A percentile compares a stretch with the other conserved stretches of the same genome.
phyloP scores from a whole-genome alignment of 1,140 invertebrate species.

The Sogatella furcifera region DNA sequence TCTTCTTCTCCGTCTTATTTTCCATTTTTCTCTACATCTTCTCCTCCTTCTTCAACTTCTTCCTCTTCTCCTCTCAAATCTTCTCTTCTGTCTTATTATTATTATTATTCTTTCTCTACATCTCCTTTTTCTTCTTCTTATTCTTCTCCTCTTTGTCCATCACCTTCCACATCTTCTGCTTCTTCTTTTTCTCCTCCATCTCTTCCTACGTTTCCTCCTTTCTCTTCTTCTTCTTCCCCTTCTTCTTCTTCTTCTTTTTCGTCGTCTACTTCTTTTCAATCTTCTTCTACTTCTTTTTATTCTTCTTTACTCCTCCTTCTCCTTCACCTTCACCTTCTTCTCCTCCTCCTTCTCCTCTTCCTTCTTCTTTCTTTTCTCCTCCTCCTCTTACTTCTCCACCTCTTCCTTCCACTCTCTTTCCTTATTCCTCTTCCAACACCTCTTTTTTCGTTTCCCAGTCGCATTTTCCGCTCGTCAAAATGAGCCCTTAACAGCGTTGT shows the following conservation, averaged over 20 bases:
- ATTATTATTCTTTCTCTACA: background rate
- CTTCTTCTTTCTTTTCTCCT: background rate
- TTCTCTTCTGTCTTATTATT: background rate
- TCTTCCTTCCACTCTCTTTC: background rate
- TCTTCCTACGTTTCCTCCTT: slow-evolving; percentile 14
- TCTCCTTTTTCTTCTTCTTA: slow-evolving; percentile 6
- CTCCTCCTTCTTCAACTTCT: background rate
- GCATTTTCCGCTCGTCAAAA: too few species aligned
- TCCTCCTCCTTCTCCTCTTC: background rate
- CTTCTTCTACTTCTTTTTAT: slow-evolving; percentile 30
- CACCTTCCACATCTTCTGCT: slow-evolving; percentile 40
- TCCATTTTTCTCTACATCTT: background rate
- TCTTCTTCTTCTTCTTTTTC: slow-evolving; percentile 12
- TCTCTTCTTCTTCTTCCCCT: slow-evolving; percentile 43
- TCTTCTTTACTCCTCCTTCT: slow-evolving; percentile 12
- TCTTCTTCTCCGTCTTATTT: background rate
- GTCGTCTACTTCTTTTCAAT: slow-evolving; percentile 17
- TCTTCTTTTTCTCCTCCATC: background rate
- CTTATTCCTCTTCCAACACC: background rate
- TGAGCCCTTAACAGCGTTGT: too few species aligned
- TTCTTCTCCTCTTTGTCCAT: slow-evolving; percentile 29
- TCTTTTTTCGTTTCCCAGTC: background rate
- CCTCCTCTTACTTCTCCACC: background rate
- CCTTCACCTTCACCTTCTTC: background rate
- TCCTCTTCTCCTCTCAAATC: too few species aligned